A percentile compares a stretch with the other conserved stretches of the same genome.
phyloP scores from a whole-genome alignment of 2,888 invertebrate genomes.

The Ferrisia virgata region DNA sequence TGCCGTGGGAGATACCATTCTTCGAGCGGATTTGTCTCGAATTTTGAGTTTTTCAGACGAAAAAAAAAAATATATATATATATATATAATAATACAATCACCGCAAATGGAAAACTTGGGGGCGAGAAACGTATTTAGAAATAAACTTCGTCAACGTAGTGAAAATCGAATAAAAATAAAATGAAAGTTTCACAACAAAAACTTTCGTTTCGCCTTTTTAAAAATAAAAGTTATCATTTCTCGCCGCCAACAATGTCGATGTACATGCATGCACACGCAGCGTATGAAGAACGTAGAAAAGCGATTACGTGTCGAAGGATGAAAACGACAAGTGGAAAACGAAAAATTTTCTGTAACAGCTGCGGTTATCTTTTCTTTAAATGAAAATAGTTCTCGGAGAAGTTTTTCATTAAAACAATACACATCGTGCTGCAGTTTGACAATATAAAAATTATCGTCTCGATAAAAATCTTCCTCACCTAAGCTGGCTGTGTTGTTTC shows the following conservation, averaged over 20 bases:
- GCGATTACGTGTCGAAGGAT: slow-evolving; percentile 26
- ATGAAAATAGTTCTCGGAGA: slow-evolving; percentile 16
- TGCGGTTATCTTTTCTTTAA: slow-evolving; percentile 26
- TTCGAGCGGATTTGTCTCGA: not conserved
- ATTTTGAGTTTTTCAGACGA: not conserved
- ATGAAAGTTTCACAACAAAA: not conserved
- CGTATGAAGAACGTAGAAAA: slow-evolving; percentile 7
- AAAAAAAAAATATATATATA: not conserved
- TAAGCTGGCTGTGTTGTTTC: not conserved
- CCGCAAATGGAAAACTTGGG: slow-evolving; percentile 26
- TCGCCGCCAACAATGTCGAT: not conserved
- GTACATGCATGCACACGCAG: not conserved
- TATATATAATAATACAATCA: no score
- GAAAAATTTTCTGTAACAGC: slow-evolving; percentile 16
- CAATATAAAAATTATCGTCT: slow-evolving; percentile 1
- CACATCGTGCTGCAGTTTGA: not conserved
- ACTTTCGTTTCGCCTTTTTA: slow-evolving; percentile 15
- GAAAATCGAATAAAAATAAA: slow-evolving; percentile 30
- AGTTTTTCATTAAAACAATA: slow-evolving; percentile 20
- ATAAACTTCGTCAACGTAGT: slow-evolving; percentile 16
- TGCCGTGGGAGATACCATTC: not conserved
- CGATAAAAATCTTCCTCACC: not conserved
- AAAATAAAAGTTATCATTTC: slow-evolving; percentile 20
- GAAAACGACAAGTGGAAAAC: slow-evolving; percentile 15
- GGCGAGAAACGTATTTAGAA: slow-evolving; percentile 22